Percentiles rank a stretch among this genome's conserved stretches.
These are phyloP conservation scores for Acleris laterana DNA, from an alignment of 2,888 invertebrate genomes.

Conservation along the genomic window DNA sequence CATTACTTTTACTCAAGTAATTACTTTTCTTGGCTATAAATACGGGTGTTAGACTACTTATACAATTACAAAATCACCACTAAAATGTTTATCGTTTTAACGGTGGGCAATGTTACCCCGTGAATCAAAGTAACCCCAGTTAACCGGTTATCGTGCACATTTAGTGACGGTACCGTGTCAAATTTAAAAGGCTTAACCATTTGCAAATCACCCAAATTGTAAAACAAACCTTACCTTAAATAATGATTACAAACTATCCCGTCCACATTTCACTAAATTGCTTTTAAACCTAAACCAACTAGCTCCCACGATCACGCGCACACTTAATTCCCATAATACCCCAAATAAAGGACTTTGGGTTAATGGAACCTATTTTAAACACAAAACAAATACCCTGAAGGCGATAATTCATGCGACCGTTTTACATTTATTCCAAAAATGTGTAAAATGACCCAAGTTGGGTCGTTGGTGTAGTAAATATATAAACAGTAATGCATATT, in stretches of 20 bases:
- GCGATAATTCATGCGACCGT: slow-evolving; percentile 48
- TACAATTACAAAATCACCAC: no score
- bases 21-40: no score
- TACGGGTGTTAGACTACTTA: no score
- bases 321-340: slow-evolving; percentile 55
- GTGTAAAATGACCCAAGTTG: slow-evolving; percentile 50
- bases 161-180: no score
- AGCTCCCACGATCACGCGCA: slow-evolving; percentile 45
- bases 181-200: no score
- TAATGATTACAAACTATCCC: background rate
- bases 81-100: no score
- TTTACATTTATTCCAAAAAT: slow-evolving; percentile 52
- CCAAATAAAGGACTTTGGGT: slow-evolving; percentile 50
- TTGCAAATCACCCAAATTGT: background rate
- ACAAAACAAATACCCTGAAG: slow-evolving; percentile 52
- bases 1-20: no score
- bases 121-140: no score
- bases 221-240: background rate
- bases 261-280: background rate
- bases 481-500: slow-evolving; percentile 1
- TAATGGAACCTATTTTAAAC: slow-evolving; percentile 53
- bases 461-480: slow-evolving; percentile 34
- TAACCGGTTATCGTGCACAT: no score
- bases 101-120: no score
- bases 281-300: background rate